Evolutionary conservation across 2,888 invertebrate species (phyloP).

Genomic region (Andrena praecox): DNA sequence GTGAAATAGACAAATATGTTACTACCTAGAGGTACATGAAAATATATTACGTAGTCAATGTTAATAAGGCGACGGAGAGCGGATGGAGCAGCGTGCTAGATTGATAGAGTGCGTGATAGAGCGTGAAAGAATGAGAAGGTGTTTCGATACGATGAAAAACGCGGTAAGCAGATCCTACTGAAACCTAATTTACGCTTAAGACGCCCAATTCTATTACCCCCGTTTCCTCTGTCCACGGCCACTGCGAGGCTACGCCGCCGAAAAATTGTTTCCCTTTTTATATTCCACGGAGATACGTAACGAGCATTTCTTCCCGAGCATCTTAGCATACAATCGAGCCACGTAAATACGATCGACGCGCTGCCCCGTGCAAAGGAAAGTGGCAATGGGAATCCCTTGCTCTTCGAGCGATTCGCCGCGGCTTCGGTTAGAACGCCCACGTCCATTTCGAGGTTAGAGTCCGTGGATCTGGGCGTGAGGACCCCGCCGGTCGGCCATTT

Average conservation of each 20-base stretch:
- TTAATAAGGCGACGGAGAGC: conserved; percentile 46
- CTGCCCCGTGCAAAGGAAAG: background rate
- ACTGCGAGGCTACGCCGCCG: background rate
- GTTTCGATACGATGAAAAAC: conserved; percentile 19
- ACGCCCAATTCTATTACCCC: conserved; percentile 16
- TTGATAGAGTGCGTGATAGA: background rate
- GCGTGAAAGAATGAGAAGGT: conserved; percentile 6
- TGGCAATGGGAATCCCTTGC: too few species aligned
- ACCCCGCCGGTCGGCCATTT: background rate
- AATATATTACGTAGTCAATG: conserved; percentile 61
- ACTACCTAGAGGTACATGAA: conserved; percentile 54
- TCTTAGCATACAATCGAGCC: background rate
- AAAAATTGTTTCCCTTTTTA: background rate
- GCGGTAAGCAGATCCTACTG: conserved; percentile 32
- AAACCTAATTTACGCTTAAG: conserved; percentile 60
- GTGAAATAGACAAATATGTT: conserved; percentile 61
- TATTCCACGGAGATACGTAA: background rate
- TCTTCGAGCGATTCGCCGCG: too few species aligned
- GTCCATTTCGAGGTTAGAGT: background rate
- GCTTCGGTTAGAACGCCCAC: background rate
- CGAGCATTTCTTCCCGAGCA: background rate
- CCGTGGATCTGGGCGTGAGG: background rate
- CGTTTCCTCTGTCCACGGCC: conserved; percentile 2
- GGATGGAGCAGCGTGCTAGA: conserved; percentile 12
- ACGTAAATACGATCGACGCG: background rate